Conservation (phyloP, 2,797 vertebrate species). For the Antrozous pallidus region DNA sequence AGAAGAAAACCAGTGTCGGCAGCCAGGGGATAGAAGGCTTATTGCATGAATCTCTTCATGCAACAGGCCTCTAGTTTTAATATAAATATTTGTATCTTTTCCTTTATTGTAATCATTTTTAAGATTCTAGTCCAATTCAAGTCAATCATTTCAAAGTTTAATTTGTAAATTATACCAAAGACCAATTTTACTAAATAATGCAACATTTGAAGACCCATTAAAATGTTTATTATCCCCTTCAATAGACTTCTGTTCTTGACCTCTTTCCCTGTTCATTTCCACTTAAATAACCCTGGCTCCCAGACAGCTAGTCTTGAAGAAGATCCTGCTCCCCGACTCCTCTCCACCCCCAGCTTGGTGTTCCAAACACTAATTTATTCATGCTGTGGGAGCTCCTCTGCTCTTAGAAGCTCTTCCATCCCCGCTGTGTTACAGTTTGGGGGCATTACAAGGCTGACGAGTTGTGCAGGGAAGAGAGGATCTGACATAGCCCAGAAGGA, state of each 20-base stretch:
- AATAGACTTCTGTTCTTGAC: constrained; percentile 35
- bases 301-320: neutral
- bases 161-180: constrained; percentile 19
- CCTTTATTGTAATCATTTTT: constrained; percentile 26
- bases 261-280: constrained; percentile 30
- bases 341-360: neutral
- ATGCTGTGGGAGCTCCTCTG: neutral
- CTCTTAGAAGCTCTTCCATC: neutral
- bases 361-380: constrained; percentile 15
- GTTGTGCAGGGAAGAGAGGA: neutral
- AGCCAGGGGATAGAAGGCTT: too few relatives aligned
- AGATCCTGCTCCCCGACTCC: neutral
- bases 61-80: too few relatives aligned
- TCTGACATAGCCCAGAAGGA: neutral
- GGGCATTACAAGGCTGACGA: neutral
- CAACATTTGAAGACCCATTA: neutral
- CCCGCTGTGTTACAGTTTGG: neutral
- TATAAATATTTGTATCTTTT: neutral
- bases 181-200: constrained; percentile 42
- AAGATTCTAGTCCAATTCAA: constrained; percentile 34
- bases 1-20: too few relatives aligned
- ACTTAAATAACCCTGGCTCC: constrained; percentile 49
- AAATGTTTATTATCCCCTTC: neutral
- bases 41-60: too few relatives aligned
- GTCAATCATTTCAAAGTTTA: constrained; percentile 40